These are phyloP conservation scores for Datnioides undecimradiatus DNA, from an alignment of 2,113 vertebrate genomes.

Conservation along the genomic window DNA sequence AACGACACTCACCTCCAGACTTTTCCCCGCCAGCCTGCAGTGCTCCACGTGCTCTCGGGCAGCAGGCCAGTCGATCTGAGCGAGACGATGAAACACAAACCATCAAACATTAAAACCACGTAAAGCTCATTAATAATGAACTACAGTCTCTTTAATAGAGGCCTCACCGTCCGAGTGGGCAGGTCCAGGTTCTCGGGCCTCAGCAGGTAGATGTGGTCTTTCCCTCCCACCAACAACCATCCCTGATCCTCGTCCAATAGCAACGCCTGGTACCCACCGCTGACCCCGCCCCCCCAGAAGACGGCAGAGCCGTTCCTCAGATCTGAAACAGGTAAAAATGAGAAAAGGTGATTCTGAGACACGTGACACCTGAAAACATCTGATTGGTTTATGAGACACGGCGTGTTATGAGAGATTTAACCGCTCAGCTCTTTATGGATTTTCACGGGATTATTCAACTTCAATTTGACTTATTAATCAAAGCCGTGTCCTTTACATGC, in stretches of 20 bases:
- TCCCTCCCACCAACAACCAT: slow-evolving; percentile 89
- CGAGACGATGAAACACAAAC: neutral
- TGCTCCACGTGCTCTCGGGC: slow-evolving; percentile 83
- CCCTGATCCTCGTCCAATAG: slow-evolving; percentile 88
- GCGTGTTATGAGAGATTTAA: too few species aligned
- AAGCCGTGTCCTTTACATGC: too few species aligned
- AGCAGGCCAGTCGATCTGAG: slow-evolving; percentile 89
- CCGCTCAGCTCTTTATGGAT: too few species aligned
- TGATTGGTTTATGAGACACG: too few species aligned
- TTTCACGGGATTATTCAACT: too few species aligned
- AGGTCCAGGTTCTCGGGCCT: slow-evolving; percentile 81
- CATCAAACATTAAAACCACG: too few species aligned
- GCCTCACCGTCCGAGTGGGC: slow-evolving; percentile 81
- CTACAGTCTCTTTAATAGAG: neutral
- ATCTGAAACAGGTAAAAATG: slow-evolving; percentile 83
- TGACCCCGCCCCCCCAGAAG: slow-evolving; percentile 76
- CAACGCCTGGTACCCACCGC: slow-evolving; percentile 83
- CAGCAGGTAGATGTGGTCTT: slow-evolving; percentile 88
- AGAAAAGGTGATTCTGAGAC: too few species aligned
- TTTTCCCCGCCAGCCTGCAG: slow-evolving; percentile 88
- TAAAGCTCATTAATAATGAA: too few species aligned
- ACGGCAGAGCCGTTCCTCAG: slow-evolving; percentile 83
- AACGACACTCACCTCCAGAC: slow-evolving; percentile 73
- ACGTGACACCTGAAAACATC: too few species aligned
- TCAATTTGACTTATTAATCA: too few species aligned